Evolutionary conservation across 2,113 vertebrate genomes (phyloP).

Genomic region (Callipepla squamata): DNA sequence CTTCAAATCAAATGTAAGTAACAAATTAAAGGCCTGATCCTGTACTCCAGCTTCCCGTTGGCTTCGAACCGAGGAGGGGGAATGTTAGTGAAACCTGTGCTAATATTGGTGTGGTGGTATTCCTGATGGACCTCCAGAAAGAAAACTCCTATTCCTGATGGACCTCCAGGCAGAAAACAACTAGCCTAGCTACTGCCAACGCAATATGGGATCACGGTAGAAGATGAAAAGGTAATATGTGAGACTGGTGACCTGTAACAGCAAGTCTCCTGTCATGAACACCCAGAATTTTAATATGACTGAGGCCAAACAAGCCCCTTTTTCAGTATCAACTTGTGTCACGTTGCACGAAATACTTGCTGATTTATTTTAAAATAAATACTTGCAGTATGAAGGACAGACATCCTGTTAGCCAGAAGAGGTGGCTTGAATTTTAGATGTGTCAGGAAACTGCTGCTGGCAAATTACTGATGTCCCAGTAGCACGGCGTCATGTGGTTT

Average conservation of each 20-base stretch:
- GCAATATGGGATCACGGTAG: background rate
- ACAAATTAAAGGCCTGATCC: conserved; percentile 15
- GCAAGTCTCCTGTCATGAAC: background rate
- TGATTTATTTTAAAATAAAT: background rate
- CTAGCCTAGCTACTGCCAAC: background rate
- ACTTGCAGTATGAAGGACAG: background rate
- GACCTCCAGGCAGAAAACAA: background rate
- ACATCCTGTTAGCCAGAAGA: background rate
- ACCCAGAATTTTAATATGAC: background rate
- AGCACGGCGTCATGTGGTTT: background rate
- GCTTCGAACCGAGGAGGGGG: background rate
- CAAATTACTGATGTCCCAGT: background rate
- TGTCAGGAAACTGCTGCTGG: background rate
- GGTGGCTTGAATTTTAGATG: background rate
- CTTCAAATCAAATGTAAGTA: conserved; percentile 22
- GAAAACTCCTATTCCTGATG: background rate
- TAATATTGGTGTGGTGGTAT: background rate
- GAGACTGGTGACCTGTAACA: background rate
- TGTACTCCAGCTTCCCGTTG: background rate
- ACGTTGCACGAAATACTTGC: background rate
- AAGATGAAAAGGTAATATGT: background rate
- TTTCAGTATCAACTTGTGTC: background rate
- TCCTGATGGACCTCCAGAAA: background rate
- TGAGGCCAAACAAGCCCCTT: background rate
- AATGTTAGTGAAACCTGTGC: background rate